Evolutionary conservation across 2,888 invertebrate genomes (phyloP), one percentile per base, ranked within the genome.

Genomic region (Rhaphigaster nebulosa): DNA sequence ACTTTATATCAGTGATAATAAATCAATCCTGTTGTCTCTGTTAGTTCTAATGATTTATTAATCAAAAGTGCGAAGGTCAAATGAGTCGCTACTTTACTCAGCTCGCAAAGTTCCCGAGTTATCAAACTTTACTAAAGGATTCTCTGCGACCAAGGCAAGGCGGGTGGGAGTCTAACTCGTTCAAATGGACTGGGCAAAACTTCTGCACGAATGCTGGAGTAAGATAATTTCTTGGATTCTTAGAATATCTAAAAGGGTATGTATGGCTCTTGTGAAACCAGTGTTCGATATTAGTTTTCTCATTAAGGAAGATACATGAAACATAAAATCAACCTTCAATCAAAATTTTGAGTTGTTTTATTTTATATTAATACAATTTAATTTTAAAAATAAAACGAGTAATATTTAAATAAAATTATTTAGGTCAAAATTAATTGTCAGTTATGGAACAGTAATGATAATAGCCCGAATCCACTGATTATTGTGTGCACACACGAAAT

Each of bases 151-250:
- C 8, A 20, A 76, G 20, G 20, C 20, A 20, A 4, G 4, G 29
- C 15, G 65, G 15, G 23, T 23, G 56, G 12, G 12, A 10, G 10
- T 3, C n/a, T 13, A 76, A 38, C 70, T 76, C 34, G 8, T 34
- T 34, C 2, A 76, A 76, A 34, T 76, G 70, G 34, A 34, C 70
- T 76, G 20, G 20, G 70, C 34, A 18, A 76, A 38, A 76, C 34
- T 76, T 76, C 38, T 76, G 20, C 38, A 38, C 29, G 6, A 20
- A 65, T 29, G 13, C 34, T 29, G 18, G 29, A 12, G 29, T 8
- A 76, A 76, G 70, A 76, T 76, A 38, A 76, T 76, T 76, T 76
- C 70, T 38, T 38, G 65, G 29, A 65, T 65, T 65, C 29, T 65
- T 65, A 29, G 65, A 65, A 65, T 65, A 8, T 29, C 15, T 29